phyloP scores from a whole-genome alignment of 2,888 invertebrate species.

The Oeneis ivallda region DNA sequence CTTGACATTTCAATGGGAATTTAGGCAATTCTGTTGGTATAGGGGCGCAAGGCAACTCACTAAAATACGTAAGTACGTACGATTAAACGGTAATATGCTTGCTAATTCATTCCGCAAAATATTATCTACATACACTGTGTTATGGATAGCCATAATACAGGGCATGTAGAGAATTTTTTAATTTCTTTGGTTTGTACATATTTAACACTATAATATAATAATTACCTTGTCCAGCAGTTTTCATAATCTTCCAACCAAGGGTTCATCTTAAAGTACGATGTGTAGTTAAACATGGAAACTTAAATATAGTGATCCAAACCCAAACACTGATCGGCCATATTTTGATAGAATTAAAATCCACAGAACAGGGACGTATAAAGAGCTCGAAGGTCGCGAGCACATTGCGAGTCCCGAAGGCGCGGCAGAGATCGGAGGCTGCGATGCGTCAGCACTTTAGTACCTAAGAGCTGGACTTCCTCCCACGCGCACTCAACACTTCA shows the following conservation, averaged over 20 bases:
- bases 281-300: too few species aligned
- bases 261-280: not conserved
- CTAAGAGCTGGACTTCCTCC: conserved; percentile 10
- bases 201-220: not conserved
- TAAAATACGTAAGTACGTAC: not conserved
- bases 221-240: conserved; percentile 26
- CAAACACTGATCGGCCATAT: not conserved
- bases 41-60: not conserved
- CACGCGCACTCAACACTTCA: conserved; percentile 5
- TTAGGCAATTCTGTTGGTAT: not conserved
- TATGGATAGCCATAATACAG: not conserved
- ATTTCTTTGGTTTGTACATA: too few species aligned
- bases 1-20: not conserved
- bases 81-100: too few species aligned
- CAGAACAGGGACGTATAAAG: not conserved
- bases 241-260: conserved; percentile 4
- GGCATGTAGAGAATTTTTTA: too few species aligned
- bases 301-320: too few species aligned
- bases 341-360: not conserved
- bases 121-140: too few species aligned
- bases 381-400: conserved; percentile 22
- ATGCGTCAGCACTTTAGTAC: conserved; percentile 22
- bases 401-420: conserved; percentile 31
- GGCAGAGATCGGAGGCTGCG: conserved; percentile 18
- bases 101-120: too few species aligned